phyloP scores from a whole-genome alignment of 2,113 vertebrate genomes.

The Pyxicephalus adspersus region DNA sequence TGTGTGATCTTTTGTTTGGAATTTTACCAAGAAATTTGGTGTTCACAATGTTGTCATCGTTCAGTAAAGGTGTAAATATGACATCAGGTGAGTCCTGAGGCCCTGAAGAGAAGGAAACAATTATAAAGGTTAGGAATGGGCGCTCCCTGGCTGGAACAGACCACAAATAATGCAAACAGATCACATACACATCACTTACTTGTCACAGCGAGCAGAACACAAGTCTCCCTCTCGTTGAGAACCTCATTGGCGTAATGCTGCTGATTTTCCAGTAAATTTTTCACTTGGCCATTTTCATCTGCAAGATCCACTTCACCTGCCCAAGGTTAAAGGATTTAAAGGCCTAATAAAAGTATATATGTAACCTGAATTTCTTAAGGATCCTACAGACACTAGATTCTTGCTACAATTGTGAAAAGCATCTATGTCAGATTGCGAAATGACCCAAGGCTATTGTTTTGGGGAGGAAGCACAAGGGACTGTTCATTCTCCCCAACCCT shows the following conservation, averaged over 20 bases:
- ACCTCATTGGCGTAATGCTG: constrained; percentile 32
- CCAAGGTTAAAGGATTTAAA: no score
- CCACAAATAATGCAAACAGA: not conserved
- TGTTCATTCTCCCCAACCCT: no score
- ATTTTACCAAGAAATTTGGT: constrained; percentile 56
- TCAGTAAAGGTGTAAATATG: constrained; percentile 54
- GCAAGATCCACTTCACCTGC: constrained; percentile 58
- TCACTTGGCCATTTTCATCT: constrained; percentile 57
- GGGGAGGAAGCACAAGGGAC: no score
- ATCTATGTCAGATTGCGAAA: no score
- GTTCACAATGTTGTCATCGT: constrained; percentile 52
- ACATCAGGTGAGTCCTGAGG: constrained; percentile 25
- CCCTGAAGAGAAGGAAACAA: constrained; percentile 35
- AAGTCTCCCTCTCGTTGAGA: constrained; percentile 54
- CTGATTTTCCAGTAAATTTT: constrained; percentile 58
- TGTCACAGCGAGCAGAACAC: constrained; percentile 51
- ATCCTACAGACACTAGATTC: no score
- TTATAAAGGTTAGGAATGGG: not conserved
- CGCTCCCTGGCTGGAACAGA: not conserved
- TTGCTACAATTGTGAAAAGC: no score
- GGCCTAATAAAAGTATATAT: no score
- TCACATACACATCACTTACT: constrained; percentile 1
- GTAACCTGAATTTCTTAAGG: no score
- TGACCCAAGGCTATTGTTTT: no score
- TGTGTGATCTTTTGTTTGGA: not conserved